These are phyloP conservation scores for Psophia crepitans DNA, from an alignment of 2,113 vertebrate species.

Conservation along the genomic window DNA sequence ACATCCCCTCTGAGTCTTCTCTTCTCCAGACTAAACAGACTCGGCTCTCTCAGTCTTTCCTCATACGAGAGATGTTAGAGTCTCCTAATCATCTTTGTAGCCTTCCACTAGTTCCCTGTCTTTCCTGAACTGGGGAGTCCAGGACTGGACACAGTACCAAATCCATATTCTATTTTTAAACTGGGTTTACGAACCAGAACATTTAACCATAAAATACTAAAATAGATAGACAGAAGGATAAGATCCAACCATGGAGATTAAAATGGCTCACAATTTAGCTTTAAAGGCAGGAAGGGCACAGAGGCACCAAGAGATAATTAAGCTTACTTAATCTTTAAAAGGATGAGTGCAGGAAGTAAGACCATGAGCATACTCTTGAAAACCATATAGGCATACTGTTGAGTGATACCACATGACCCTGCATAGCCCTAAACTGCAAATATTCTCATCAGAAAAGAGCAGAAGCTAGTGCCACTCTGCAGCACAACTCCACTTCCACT, in stretches of 20 bases:
- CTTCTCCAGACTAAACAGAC: no score
- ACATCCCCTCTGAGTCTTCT: no score
- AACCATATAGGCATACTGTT: background rate
- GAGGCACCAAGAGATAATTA: background rate
- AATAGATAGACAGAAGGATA: background rate
- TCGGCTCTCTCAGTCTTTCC: no score
- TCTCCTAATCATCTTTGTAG: no score
- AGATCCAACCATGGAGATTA: background rate
- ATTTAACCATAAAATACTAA: background rate
- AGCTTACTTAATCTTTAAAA: conserved; percentile 20
- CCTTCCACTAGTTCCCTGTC: no score
- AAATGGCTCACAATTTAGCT: background rate
- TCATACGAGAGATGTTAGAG: no score
- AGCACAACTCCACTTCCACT: background rate
- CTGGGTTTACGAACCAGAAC: background rate
- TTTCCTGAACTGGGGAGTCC: no score
- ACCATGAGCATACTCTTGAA: background rate
- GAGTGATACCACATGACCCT: background rate
- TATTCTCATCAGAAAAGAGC: background rate
- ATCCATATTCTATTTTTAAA: background rate
- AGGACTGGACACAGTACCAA: background rate
- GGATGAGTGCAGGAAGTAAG: background rate
- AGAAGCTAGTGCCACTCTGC: background rate
- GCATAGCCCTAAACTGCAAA: background rate
- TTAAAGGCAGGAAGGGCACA: background rate